These are phyloP conservation scores for Carabus problematicus DNA, from an alignment of 2,888 invertebrate genomes.

Conservation along the genomic window DNA sequence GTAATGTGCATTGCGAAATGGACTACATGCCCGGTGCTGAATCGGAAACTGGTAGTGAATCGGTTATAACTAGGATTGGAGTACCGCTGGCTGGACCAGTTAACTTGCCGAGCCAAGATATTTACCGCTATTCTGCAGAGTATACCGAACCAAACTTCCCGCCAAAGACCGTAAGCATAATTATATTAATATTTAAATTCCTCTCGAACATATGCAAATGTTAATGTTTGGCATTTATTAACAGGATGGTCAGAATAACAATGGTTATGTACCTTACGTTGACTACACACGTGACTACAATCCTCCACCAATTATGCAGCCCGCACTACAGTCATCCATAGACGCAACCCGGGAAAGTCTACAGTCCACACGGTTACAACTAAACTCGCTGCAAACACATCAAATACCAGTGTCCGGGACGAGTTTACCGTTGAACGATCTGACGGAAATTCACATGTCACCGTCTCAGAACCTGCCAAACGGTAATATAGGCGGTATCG, in stretches of 20 bases:
- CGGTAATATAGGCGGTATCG: constrained; percentile 63
- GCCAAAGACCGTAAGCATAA: constrained; percentile 65
- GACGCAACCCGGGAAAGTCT: constrained; percentile 55
- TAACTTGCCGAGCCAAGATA: constrained; percentile 73
- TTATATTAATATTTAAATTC: constrained; percentile 3
- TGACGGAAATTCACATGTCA: constrained; percentile 55
- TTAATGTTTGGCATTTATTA: constrained; percentile 42
- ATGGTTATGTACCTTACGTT: constrained; percentile 87
- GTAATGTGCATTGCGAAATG: constrained; percentile 67
- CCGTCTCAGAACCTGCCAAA: constrained; percentile 54
- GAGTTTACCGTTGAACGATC: constrained; percentile 55
- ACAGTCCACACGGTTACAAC: constrained; percentile 59
- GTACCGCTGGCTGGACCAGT: constrained; percentile 82
- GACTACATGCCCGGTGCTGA: constrained; percentile 66
- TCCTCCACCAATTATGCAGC: constrained; percentile 72
- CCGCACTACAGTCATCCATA: constrained; percentile 66
- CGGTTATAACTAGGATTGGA: constrained; percentile 66
- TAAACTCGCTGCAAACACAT: constrained; percentile 57
- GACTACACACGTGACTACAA: constrained; percentile 90
- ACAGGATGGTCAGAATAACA: constrained; percentile 82
- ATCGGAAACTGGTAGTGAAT: constrained; percentile 64
- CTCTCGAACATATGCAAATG: not conserved
- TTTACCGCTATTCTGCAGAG: constrained; percentile 75
- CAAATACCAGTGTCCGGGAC: constrained; percentile 52
- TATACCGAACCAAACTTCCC: constrained; percentile 81